Conservation (phyloP, 2,797 vertebrate genomes). For the Uromys caudimaculatus region DNA sequence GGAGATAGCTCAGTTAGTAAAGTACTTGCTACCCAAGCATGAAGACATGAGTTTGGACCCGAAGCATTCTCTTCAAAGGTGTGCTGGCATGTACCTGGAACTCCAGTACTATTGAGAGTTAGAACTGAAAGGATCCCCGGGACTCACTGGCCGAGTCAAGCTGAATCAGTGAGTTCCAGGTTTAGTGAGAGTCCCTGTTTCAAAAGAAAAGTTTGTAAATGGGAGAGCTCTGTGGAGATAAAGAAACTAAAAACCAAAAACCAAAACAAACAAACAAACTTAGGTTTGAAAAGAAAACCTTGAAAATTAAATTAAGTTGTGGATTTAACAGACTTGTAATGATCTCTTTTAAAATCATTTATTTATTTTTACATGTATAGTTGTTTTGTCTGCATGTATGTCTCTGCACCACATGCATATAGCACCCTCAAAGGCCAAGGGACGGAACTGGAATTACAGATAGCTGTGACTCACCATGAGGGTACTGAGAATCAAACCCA, state of each 20-base stretch:
- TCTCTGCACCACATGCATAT: background rate
- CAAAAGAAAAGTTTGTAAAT: background rate
- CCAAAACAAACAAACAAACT: background rate
- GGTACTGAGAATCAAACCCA: background rate
- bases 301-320: background rate
- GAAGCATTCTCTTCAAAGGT: background rate
- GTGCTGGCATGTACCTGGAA: background rate
- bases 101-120: background rate
- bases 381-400: background rate
- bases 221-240: background rate
- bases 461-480: background rate
- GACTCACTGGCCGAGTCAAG: background rate
- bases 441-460: background rate
- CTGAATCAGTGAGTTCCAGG: background rate
- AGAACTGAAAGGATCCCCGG: background rate
- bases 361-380: background rate
- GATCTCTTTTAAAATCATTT: background rate
- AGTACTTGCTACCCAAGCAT: no score
- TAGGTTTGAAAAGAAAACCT: background rate
- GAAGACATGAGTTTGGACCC: background rate
- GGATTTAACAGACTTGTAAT: background rate
- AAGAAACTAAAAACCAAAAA: background rate
- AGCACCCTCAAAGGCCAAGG: background rate
- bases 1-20: background rate
- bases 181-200: background rate